A percentile compares a stretch with the other conserved stretches of the same genome.
These are phyloP conservation scores for Lobophora halterata DNA, from an alignment of 2,888 invertebrate genomes.

Conservation along the genomic window DNA sequence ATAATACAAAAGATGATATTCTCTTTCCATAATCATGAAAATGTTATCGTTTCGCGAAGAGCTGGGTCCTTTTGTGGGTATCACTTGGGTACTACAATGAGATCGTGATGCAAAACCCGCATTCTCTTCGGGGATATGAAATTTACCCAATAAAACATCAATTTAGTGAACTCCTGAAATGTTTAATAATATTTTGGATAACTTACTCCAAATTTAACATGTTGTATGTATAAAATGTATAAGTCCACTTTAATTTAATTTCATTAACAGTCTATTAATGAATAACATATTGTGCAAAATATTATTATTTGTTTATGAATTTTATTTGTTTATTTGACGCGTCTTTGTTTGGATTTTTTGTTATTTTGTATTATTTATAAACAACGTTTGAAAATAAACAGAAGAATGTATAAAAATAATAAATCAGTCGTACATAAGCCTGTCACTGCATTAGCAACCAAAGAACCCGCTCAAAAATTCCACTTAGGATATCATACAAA, in stretches of 20 bases:
- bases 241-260: too few relatives aligned
- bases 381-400: conserved; percentile 5
- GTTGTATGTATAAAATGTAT: too few relatives aligned
- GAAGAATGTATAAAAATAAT: conserved; percentile 6
- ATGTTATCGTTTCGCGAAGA: conserved; percentile 56
- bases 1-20: conserved; percentile 49
- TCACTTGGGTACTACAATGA: conserved; percentile 49
- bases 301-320: too few relatives aligned
- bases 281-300: too few relatives aligned
- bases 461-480: conserved; percentile 50
- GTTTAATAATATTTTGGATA: too few relatives aligned
- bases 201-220: too few relatives aligned
- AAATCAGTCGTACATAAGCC: conserved; percentile 11
- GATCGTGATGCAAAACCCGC: conserved; percentile 39
- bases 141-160: too few relatives aligned
- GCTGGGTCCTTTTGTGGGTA: conserved; percentile 56
- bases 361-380: too few relatives aligned
- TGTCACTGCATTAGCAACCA: conserved; percentile 41
- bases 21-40: conserved; percentile 58
- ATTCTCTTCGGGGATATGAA: conserved; percentile 38
- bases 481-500: conserved; percentile 58
- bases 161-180: too few relatives aligned
- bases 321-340: too few relatives aligned
- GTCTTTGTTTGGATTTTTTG: too few relatives aligned
- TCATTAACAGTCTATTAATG: too few relatives aligned